phyloP scores from a whole-genome alignment of 2,797 vertebrate species.

The Myotis vivesi region DNA sequence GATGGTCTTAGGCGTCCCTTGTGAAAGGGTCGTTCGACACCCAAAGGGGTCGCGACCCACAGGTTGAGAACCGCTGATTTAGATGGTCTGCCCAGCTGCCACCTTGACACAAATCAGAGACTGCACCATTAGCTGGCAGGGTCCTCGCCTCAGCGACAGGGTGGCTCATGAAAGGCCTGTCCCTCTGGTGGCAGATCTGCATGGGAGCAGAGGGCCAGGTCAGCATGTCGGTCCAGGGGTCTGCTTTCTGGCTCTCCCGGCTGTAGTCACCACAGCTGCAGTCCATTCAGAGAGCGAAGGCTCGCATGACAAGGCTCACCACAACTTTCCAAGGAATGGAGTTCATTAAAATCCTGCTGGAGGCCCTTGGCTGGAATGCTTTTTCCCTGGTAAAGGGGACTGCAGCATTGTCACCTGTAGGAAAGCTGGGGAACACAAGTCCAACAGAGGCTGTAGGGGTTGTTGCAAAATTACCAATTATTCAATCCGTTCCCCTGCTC shows the following conservation, averaged over 20 bases:
- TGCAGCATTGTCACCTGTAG: background rate
- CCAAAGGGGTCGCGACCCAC: no score
- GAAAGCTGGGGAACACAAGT: background rate
- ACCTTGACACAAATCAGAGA: background rate
- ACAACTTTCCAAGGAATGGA: conserved; percentile 61
- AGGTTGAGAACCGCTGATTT: background rate
- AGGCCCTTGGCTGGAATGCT: conserved; percentile 49
- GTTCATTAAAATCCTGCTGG: conserved; percentile 64
- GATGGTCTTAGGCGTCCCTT: no score
- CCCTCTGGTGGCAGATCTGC: background rate
- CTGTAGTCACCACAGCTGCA: background rate
- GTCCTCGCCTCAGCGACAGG: background rate
- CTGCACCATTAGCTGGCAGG: background rate
- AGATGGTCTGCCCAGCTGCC: background rate
- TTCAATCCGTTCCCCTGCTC: background rate
- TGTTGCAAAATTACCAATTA: background rate
- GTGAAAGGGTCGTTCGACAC: no score
- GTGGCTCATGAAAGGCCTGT: background rate
- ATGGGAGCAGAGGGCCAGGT: background rate
- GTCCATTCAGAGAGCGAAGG: background rate
- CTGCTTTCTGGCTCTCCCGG: background rate
- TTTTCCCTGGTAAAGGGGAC: conserved; percentile 15
- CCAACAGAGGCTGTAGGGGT: background rate
- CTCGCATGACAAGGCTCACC: conserved; percentile 28
- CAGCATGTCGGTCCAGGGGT: background rate